A percentile compares a stretch with the other conserved stretches of the same genome.
Conservation (phyloP, 2,888 invertebrate species). For the Leptinotarsa rubiginosa region DNA sequence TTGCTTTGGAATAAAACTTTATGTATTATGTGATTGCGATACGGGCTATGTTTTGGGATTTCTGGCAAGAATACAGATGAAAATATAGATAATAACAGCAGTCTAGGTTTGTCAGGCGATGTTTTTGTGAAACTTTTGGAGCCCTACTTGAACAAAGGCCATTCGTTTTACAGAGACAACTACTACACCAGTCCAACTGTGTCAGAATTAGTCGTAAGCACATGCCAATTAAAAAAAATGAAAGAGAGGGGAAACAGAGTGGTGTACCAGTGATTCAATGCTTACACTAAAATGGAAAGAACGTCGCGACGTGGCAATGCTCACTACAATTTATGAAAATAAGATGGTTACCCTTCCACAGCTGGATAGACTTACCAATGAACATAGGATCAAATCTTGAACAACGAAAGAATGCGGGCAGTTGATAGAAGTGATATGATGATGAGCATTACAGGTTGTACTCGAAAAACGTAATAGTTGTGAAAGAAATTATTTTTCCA, state of each 20-base stretch:
- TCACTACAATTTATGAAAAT: constrained; percentile 51
- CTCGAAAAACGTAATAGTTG: constrained; percentile 57
- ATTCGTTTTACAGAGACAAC: constrained; percentile 33
- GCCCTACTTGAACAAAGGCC: constrained; percentile 31
- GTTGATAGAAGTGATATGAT: constrained; percentile 24
- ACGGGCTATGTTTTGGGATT: constrained; percentile 1
- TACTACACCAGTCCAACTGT: constrained; percentile 36
- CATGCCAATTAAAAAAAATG: constrained; percentile 32
- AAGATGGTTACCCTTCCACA: constrained; percentile 46
- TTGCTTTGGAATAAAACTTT: constrained; percentile 30
- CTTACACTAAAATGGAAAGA: constrained; percentile 36
- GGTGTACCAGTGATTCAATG: constrained; percentile 28
- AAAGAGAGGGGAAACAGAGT: constrained; percentile 28
- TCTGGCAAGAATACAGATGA: constrained; percentile 17
- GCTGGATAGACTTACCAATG: constrained; percentile 37
- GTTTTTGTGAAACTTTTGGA: constrained; percentile 23
- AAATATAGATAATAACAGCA: constrained; percentile 8
- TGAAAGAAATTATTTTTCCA: constrained; percentile 60
- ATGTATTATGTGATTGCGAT: constrained; percentile 25
- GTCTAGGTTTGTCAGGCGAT: constrained; percentile 20
- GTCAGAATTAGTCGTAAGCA: constrained; percentile 30
- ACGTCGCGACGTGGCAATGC: constrained; percentile 40
- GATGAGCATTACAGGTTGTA: constrained; percentile 44
- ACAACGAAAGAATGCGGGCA: constrained; percentile 21
- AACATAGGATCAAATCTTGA: constrained; percentile 26